Percentiles rank a stretch among this genome's conserved stretches.
Evolutionary conservation across 2,113 vertebrate species (phyloP).

Genomic region (Morone saxatilis): DNA sequence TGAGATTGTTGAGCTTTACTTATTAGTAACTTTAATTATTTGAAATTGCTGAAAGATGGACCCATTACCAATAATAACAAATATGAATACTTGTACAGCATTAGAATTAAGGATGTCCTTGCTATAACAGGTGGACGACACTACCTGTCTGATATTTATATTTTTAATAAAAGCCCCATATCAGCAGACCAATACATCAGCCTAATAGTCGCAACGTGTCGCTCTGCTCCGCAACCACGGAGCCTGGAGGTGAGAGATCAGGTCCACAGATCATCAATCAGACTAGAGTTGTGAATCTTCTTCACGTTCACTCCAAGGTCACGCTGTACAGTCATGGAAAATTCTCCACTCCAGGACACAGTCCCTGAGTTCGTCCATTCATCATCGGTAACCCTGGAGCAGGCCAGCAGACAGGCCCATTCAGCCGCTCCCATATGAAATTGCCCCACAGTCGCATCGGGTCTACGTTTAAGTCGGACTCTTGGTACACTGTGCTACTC

Average conservation of each 20-base stretch:
- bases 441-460: background rate
- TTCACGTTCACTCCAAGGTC: conserved; percentile 56
- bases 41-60: background rate
- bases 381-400: conserved; percentile 63
- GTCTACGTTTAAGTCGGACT: conserved; percentile 17
- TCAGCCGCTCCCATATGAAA: conserved; percentile 24
- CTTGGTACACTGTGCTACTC: conserved; percentile 13
- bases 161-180: background rate
- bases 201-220: background rate
- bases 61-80: too few species aligned
- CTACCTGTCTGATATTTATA: background rate
- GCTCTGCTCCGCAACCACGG: background rate
- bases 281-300: conserved; percentile 38
- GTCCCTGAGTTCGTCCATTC: conserved; percentile 55
- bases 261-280: conserved; percentile 62
- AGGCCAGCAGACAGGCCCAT: conserved; percentile 42
- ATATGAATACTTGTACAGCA: background rate
- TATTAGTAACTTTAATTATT: background rate
- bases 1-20: background rate
- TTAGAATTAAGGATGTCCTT: background rate
- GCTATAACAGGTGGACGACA: background rate
- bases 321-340: conserved; percentile 36
- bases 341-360: conserved; percentile 41
- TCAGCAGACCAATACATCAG: conserved; percentile 33
- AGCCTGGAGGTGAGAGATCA: conserved; percentile 46